phyloP scores from a whole-genome alignment of 1,140 invertebrate species.

The Cydia fagiglandana region DNA sequence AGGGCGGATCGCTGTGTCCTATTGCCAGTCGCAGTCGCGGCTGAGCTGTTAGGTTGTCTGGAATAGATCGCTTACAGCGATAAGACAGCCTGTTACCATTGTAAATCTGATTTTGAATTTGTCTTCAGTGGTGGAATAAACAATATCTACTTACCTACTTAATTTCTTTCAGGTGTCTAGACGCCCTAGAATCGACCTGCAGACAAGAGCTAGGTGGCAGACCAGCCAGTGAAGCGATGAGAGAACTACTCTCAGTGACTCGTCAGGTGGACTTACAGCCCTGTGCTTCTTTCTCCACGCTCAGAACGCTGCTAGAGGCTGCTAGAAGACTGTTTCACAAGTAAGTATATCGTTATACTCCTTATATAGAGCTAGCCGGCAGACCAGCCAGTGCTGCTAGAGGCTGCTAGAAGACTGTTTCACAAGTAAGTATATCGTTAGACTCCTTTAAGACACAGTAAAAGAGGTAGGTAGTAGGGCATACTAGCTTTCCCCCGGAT shows the following conservation, averaged over 20 bases:
- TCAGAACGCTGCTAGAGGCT: conserved; percentile 87
- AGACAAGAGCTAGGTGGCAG: conserved; percentile 58
- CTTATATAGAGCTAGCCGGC: too few species aligned
- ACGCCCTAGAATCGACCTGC: conserved; percentile 61
- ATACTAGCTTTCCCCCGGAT: too few species aligned
- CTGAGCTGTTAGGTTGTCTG: too few species aligned
- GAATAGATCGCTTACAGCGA: too few species aligned
- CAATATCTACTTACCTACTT: neutral
- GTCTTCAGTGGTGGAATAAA: too few species aligned
- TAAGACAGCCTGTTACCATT: too few species aligned
- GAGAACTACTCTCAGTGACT: conserved; percentile 90
- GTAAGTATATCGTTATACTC: conserved; percentile 45
- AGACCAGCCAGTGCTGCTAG: conserved; percentile 79
- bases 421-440: conserved; percentile 65
- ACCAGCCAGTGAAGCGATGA: conserved; percentile 88
- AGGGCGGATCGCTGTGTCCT: too few species aligned
- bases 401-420: conserved; percentile 87
- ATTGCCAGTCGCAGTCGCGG: too few species aligned
- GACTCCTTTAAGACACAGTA: too few species aligned
- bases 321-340: conserved; percentile 85
- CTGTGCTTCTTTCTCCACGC: conserved; percentile 86
- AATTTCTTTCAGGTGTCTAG: conserved; percentile 61
- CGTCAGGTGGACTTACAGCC: conserved; percentile 92
- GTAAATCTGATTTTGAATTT: too few species aligned
- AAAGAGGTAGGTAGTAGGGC: too few species aligned